Conservation (phyloP, 2,888 invertebrate species). For the Capitulum mitella region DNA sequence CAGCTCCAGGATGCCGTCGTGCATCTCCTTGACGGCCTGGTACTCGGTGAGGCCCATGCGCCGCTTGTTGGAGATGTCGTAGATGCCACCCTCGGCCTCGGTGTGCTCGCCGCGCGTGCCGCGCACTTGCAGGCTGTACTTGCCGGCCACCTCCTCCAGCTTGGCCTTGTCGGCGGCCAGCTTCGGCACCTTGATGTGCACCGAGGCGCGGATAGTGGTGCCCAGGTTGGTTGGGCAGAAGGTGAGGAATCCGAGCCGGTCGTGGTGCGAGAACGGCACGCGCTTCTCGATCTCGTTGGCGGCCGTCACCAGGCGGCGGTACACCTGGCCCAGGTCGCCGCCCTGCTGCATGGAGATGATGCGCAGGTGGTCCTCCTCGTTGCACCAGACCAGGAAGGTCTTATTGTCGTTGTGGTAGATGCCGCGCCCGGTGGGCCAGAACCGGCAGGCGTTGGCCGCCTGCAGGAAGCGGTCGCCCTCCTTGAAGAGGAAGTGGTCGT, state of each 20-base stretch:
- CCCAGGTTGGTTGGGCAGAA: conserved; percentile 99
- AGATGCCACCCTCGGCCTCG: conserved; percentile 89
- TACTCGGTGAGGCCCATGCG: conserved; percentile 95
- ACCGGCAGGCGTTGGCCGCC: conserved; percentile 88
- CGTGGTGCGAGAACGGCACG: conserved; percentile 89
- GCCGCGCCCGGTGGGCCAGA: conserved; percentile 76
- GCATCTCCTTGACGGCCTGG: conserved; percentile 94
- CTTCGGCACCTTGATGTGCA: conserved; percentile 96
- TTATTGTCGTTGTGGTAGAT: conserved; percentile 74
- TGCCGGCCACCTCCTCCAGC: conserved; percentile 80
- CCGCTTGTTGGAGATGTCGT: conserved; percentile 95
- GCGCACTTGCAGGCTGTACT: conserved; percentile 82
- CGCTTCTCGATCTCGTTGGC: conserved; percentile 92
- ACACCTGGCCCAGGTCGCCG: conserved; percentile 77
- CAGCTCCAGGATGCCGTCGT: conserved; percentile 89
- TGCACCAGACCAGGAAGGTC: conserved; percentile 96
- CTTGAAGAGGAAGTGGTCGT: conserved; percentile 97
- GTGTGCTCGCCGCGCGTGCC: conserved; percentile 94
- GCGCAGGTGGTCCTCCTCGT: conserved; percentile 96
- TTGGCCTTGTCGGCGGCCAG: conserved; percentile 80
- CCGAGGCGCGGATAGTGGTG: conserved; percentile 93
- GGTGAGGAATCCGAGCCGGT: conserved; percentile 92
- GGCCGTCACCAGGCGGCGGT: conserved; percentile 76
- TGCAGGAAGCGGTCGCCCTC: conserved; percentile 83
- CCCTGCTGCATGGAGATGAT: conserved; percentile 98